These are phyloP conservation scores for Charina bottae DNA, from an alignment of 2,113 vertebrate species.

Conservation along the genomic window DNA sequence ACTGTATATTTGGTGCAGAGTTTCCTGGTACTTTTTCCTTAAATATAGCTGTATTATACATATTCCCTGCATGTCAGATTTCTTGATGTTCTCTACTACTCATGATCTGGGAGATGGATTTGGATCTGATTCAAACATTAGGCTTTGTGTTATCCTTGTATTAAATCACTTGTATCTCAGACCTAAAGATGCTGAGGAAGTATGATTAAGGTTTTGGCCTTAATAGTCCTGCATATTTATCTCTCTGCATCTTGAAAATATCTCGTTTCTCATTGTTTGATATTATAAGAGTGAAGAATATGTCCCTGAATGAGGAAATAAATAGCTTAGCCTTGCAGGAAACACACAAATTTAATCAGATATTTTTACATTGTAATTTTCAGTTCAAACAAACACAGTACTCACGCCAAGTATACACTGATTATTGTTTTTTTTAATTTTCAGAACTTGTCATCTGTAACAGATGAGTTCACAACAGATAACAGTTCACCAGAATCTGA, in stretches of 20 bases:
- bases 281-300: background rate
- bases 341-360: background rate
- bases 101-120: background rate
- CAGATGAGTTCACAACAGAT: slow-evolving; percentile 79
- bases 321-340: background rate
- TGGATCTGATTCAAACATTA: background rate
- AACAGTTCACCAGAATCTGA: slow-evolving; percentile 72
- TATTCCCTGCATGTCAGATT: background rate
- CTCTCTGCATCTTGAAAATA: background rate
- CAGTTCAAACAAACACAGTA: background rate
- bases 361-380: background rate
- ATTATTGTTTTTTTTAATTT: slow-evolving; percentile 63
- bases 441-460: slow-evolving; percentile 80
- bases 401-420: slow-evolving; percentile 16
- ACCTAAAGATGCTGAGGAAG: background rate
- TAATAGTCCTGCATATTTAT: background rate
- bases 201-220: background rate
- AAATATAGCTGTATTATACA: too few species aligned
- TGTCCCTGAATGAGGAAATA: background rate
- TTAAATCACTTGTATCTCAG: background rate
- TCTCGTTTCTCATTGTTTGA: background rate
- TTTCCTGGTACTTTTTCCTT: background rate
- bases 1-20: background rate
- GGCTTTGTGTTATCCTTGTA: background rate
- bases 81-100: background rate